Evolutionary conservation across 1,140 invertebrate genomes (phyloP), one percentile per base, ranked within the genome.

Genomic region (Belonocnema kinseyi): DNA sequence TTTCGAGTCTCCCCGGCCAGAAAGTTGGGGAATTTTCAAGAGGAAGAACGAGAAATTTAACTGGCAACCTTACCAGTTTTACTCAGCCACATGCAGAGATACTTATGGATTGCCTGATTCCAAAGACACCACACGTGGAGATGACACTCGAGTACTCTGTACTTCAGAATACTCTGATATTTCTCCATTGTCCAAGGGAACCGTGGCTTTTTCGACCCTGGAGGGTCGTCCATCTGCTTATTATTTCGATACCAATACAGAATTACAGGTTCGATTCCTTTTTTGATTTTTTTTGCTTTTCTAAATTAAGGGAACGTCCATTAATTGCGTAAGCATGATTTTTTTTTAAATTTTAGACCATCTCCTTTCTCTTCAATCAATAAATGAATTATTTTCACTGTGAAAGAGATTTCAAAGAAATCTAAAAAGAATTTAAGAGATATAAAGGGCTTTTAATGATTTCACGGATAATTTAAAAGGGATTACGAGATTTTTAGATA

Each of bases 21-120:
- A 99, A 87, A 99, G 97, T 90, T 99, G 99, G 92, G 97, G 97
- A 11, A 98, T 99, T 82, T 99, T 97, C 90, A 99, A 99, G 87
- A 94, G 96, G 76, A 94, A 93, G 8, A 92, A 92, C 51, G 95
- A 98, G 85, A 94, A 95, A 75, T 94, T 94, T 2, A 92, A 94
- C 4, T 99, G 98, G 99, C 94, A 96, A 77, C 98, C 98, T 0
- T 99, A 97, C 92, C 98, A 99, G 90, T 99, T 95, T 91, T 99
- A 99, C 93, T 97, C 96, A 93, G 96, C 96, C 3, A 95, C 96
- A 1, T 99, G 98, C 88, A 93, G 96, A 54, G 95, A 97, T 54
- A 99, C 97, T 0, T 99, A 99, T 86, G 94, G 94, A 8, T 87
- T 99, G 40, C 95, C 95, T 1, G 96, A 98, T 76, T 94, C 92